These are phyloP conservation scores for Apis mellifera DNA, from an alignment of 1,140 invertebrate species.

Conservation along the genomic window Amel_HAv3.1 CM009935.2:3605501-3606000, in stretches of 20 bases:
- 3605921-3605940: too few species aligned
- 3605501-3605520: background rate
- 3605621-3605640: background rate
- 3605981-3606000: too few species aligned
- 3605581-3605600: conserved; percentile 64
- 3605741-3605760: conserved; percentile 47
- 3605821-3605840: background rate
- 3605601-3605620: conserved; percentile 21
- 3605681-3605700: conserved; percentile 69
- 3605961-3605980: too few species aligned
- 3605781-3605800: conserved; percentile 19
- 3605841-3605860: background rate
- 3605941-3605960: too few species aligned
- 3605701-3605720: conserved; percentile 71
- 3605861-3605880: background rate
- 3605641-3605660: conserved; percentile 36
- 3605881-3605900: background rate
- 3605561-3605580: conserved; percentile 57
- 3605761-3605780: conserved; percentile 40
- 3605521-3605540: background rate
- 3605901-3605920: background rate
- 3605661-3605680: conserved; percentile 56
- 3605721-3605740: conserved; percentile 72
- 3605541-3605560: conserved; percentile 6
- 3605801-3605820: background rate